Conservation (phyloP, 2,797 vertebrate genomes). For the Hozukius guyotensis region DNA sequence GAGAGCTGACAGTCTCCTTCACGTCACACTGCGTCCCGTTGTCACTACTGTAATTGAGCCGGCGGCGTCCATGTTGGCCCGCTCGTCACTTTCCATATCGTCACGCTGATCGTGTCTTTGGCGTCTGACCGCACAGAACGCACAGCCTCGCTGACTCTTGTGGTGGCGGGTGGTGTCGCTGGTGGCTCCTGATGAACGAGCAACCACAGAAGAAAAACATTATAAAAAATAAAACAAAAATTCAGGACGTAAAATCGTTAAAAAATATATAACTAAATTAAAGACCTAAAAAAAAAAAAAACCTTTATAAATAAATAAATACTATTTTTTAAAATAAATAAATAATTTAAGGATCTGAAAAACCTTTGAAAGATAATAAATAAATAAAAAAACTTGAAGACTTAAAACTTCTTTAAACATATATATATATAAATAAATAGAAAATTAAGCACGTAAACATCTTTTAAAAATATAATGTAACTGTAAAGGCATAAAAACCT, state of each 20-base stretch:
- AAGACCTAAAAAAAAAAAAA: too few relatives aligned
- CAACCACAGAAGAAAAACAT: too few relatives aligned
- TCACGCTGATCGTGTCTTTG: background rate
- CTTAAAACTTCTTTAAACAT: background rate
- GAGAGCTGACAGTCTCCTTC: slow-evolving; percentile 24
- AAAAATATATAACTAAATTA: too few relatives aligned
- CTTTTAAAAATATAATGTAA: too few relatives aligned
- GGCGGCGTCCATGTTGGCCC: background rate
- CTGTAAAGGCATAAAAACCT: too few relatives aligned
- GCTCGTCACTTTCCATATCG: slow-evolving; percentile 22
- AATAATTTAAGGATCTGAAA: background rate
- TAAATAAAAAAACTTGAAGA: background rate
- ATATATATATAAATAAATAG: background rate
- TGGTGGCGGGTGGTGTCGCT: too few relatives aligned
- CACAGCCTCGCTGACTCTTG: background rate
- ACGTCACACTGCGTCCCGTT: background rate
- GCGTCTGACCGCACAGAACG: background rate
- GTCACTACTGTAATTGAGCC: slow-evolving; percentile 22
- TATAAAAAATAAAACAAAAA: too few relatives aligned
- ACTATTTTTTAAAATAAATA: background rate
- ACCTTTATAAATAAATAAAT: too few relatives aligned
- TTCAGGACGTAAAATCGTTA: too few relatives aligned
- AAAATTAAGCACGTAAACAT: too few relatives aligned
- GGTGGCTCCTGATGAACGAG: too few relatives aligned
- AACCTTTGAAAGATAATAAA: background rate